Base-by-base conservation (phyloP, 2,797 vertebrate species). In the Eidolon dupreanum region DNA sequence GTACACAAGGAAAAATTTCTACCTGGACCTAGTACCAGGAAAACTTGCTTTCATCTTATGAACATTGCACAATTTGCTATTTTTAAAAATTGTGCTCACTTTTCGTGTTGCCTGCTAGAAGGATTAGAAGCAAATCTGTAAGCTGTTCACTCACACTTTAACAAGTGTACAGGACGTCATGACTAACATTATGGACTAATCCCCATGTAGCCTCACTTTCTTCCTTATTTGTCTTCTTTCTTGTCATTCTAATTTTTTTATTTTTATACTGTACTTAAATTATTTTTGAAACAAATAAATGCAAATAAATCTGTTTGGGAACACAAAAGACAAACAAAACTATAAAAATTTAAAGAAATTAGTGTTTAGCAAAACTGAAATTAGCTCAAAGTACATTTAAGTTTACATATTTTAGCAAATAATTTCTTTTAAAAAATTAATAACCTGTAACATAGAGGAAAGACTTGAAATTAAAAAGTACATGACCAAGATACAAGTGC, bases 241-340 rank as follows among this genome's bases (percentile, higher is more conserved):
- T 16, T 22, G 8, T 36, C 12, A 81, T 75, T 59, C 53, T 78
- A 53, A 49, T 75, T 57, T 46, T 16, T 12, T 65, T 46, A 49
- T 75, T 51, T 46, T 16, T 19, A 71, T 43, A 41, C 81, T 53
- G 2, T 43, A 31, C 4, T 43, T 70, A 63, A 65, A 77, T 77
- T 17, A 73, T 79, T 93, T n/a, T 83, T 70, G 33, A 70, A 74
- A 55, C 22, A 94, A 88, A 93, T 66, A 78, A 87, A 78, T 57
- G 75, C 20, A 90, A 83, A 61, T 41, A 57, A 26, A 26, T 26
- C 28, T 75, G 33, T n/a, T 65, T 65, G 51, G 73, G 49, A 79
- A 5, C 51, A 57, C 16, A 59, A 82, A 77, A 71, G 28, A 65
- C 13, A 65, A 49, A 33, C 31, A 49, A 77, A 87, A 28, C 57